phyloP scores from a whole-genome alignment of 30 jellyfish, hydroid and myxozoan genomes.

The Clytia hemisphaerica region DNA sequence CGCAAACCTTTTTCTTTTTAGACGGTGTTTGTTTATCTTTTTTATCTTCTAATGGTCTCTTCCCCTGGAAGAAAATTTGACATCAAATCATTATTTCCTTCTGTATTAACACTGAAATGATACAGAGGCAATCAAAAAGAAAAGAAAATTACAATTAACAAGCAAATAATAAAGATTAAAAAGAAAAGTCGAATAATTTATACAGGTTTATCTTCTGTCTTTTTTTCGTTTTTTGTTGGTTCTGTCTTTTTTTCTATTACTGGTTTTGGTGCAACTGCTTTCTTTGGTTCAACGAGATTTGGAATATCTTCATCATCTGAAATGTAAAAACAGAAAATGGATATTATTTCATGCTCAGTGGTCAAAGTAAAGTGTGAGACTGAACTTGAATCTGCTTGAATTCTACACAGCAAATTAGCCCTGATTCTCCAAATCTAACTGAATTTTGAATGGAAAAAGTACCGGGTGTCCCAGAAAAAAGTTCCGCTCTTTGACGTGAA shows the following conservation, averaged over 20 bases:
- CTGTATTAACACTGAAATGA: background rate
- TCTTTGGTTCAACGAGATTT: slow-evolving; percentile 35
- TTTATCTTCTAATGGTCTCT: slow-evolving; percentile 17
- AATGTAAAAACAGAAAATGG: too few species aligned
- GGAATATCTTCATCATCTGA: slow-evolving; percentile 51
- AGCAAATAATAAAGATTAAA: background rate
- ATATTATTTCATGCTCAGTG: too few species aligned
- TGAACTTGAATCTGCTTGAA: too few species aligned
- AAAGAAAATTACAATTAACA: background rate
- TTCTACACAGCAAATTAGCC: too few species aligned
- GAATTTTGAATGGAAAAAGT: too few species aligned
- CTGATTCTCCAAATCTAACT: too few species aligned
- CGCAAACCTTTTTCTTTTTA: slow-evolving; percentile 18
- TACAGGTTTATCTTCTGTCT: background rate
- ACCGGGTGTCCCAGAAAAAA: too few species aligned
- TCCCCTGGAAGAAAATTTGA: background rate
- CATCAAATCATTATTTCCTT: too few species aligned
- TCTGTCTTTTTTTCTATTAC: slow-evolving; percentile 1
- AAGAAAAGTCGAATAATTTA: background rate
- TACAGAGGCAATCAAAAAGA: background rate
- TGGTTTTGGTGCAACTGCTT: slow-evolving; percentile 13
- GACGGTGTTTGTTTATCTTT: background rate
- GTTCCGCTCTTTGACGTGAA: too few species aligned
- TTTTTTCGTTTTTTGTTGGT: background rate
- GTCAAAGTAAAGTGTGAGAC: too few species aligned